These are phyloP conservation scores for Rallus limicola DNA, from an alignment of 2,113 vertebrate genomes.

Conservation along the genomic window DNA sequence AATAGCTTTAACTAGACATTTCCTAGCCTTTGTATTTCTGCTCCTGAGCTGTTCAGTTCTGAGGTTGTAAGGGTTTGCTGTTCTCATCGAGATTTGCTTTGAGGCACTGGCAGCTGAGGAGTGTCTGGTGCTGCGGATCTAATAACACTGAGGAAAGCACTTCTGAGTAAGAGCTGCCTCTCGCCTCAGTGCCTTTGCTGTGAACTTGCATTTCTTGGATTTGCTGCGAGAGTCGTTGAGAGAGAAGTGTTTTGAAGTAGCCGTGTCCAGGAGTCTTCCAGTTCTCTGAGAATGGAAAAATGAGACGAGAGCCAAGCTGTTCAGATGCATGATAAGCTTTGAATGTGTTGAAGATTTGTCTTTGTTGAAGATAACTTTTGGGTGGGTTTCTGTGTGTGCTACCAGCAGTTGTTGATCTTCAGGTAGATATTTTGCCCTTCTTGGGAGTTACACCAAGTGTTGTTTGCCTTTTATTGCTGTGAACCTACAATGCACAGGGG, in stretches of 20 bases:
- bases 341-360: not conserved
- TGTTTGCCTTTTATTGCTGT: not conserved
- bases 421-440: not conserved
- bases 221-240: not conserved
- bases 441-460: not conserved
- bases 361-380: not conserved
- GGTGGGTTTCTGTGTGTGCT: not conserved
- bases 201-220: not conserved
- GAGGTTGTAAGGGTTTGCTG: not conserved
- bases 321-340: not conserved
- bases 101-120: not conserved
- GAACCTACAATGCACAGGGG: not conserved
- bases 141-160: not conserved
- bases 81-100: not conserved
- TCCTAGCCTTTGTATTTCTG: not conserved
- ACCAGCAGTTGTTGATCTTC: not conserved
- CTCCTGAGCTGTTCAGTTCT: not conserved
- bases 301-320: not conserved
- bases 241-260: not conserved
- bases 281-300: not conserved
- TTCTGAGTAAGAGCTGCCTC: not conserved
- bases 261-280: not conserved
- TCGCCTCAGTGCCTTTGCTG: not conserved
- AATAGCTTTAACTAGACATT: not conserved
- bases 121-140: not conserved